Evolutionary conservation across 2,797 vertebrate species (phyloP), one percentile per base, ranked within the genome.

Genomic region (Ctenochaetus hawaiiensis): DNA sequence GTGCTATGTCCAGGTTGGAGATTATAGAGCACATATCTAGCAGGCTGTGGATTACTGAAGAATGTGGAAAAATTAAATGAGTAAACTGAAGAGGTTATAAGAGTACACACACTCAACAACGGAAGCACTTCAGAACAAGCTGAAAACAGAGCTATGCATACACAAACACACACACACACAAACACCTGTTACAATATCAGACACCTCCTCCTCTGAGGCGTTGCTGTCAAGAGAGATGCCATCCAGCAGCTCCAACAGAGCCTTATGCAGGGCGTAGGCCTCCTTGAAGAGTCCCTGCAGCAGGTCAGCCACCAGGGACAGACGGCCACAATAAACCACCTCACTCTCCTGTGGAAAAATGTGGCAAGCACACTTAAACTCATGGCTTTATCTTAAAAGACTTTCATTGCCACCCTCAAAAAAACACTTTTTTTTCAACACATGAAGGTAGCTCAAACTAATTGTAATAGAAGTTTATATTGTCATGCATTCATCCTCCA

Each of bases 231-330:
- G 1, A 56, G 92, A 94, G 79, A 97, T 93, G 78, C 85, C 92
- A 81, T 98, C 97, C 77, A 99, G 81, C 8, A 99, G 75, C 66
- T 97, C 97, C 94, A 99, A 94, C 30, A 99, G 89, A 67, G 95
- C 93, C 71, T 98, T 99, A 82, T 99, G 98, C 61, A 99, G 96
- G 34, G 93, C 92, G 80, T 97, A 98, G 2, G 97, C 96, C 73
- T 97, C 97, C 83, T 97, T 99, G 86, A 99, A 99, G 66, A 99
- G 78, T 22, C 94, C 93, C 83, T 99, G 98, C 0, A 99, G 95
- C 70, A 98, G 94, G 87, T 99, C 97, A 23, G 96, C 96, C 64
- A 99, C 95, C 34, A 99, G 82, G 14, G 97, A 96, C 70, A 99
- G 90, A 37, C 92, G 94, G n/a, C 96, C 96, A 88, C 94, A 96